These are phyloP conservation scores for Erebia epiphron DNA, from an alignment of 2,888 invertebrate species.

Conservation along the genomic window DNA sequence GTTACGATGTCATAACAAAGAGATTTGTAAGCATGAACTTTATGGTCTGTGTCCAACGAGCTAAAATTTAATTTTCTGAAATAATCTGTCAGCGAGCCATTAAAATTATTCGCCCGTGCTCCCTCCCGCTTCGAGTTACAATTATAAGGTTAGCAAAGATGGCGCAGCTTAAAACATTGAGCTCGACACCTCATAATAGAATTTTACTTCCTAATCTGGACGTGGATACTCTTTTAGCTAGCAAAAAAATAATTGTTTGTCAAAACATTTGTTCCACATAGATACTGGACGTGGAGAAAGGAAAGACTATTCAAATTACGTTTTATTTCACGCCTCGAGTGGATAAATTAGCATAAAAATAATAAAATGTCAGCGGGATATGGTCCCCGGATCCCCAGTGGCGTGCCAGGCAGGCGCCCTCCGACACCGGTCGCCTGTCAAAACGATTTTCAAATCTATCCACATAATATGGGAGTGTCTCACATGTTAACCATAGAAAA, in stretches of 20 bases:
- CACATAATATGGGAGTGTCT: slow-evolving; percentile 49
- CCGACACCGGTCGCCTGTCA: slow-evolving; percentile 58
- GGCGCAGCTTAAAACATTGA: slow-evolving; percentile 39
- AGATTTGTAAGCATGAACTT: slow-evolving; percentile 83
- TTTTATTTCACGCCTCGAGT: slow-evolving; percentile 58
- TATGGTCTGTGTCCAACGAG: slow-evolving; percentile 81
- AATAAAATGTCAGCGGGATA: slow-evolving; percentile 68
- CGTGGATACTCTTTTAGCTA: slow-evolving; percentile 25
- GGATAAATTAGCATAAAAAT: slow-evolving; percentile 73
- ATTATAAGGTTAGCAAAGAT: slow-evolving; percentile 52
- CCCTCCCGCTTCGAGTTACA: slow-evolving; percentile 51
- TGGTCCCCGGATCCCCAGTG: slow-evolving; percentile 60
- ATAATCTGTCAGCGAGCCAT: slow-evolving; percentile 79
- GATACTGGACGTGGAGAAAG: slow-evolving; percentile 34
- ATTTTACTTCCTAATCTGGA: slow-evolving; percentile 36
- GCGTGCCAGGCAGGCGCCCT: slow-evolving; percentile 50
- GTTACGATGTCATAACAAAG: slow-evolving; percentile 83
- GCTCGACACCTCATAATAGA: slow-evolving; percentile 37
- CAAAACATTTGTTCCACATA: slow-evolving; percentile 32
- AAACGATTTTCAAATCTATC: slow-evolving; percentile 59
- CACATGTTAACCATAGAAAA: slow-evolving; percentile 44
- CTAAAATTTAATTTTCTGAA: slow-evolving; percentile 83
- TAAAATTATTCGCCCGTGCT: slow-evolving; percentile 78
- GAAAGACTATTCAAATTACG: slow-evolving; percentile 38
- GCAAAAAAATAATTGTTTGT: slow-evolving; percentile 22